These are phyloP conservation scores for Mamestra brassicae DNA, from an alignment of 2,888 invertebrate species.

Conservation along the genomic window DNA sequence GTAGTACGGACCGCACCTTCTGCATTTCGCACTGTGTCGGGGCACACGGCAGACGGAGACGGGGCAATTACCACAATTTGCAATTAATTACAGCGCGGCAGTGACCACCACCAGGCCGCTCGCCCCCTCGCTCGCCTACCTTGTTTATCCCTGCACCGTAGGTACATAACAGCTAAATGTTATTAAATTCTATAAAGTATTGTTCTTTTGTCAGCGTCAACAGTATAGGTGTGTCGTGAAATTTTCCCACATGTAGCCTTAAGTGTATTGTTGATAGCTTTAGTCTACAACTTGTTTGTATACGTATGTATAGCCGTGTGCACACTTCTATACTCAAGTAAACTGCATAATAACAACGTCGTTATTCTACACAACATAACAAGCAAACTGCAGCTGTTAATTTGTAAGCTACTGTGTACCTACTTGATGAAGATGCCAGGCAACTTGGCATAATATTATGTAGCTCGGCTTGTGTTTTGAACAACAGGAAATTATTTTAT, in stretches of 20 bases:
- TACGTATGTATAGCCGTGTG: neutral
- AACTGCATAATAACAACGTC: slow-evolving; percentile 40
- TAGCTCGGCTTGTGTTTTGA: slow-evolving; percentile 24
- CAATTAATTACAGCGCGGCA: slow-evolving; percentile 80
- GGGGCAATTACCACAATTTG: slow-evolving; percentile 79
- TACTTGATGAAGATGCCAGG: slow-evolving; percentile 34
- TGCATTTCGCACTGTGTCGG: neutral
- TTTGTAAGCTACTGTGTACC: slow-evolving; percentile 35
- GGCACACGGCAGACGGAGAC: slow-evolving; percentile 65
- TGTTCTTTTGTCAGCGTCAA: slow-evolving; percentile 11
- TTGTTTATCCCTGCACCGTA: slow-evolving; percentile 67
- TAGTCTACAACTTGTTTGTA: slow-evolving; percentile 1
- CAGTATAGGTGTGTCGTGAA: neutral
- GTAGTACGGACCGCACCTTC: neutral
- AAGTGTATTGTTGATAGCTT: slow-evolving; percentile 3
- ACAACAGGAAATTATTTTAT: slow-evolving; percentile 11
- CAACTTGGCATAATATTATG: slow-evolving; percentile 44
- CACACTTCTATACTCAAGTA: neutral
- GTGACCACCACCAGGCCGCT: slow-evolving; percentile 70
- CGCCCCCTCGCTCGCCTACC: slow-evolving; percentile 59
- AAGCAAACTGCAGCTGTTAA: slow-evolving; percentile 37
- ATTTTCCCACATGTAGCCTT: neutral
- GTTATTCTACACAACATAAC: slow-evolving; percentile 34
- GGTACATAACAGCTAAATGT: slow-evolving; percentile 62
- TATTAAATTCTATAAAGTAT: slow-evolving; percentile 66